Evolutionary conservation across 2,113 vertebrate species (phyloP).

Genomic region (Stigmatopora argus): DNA sequence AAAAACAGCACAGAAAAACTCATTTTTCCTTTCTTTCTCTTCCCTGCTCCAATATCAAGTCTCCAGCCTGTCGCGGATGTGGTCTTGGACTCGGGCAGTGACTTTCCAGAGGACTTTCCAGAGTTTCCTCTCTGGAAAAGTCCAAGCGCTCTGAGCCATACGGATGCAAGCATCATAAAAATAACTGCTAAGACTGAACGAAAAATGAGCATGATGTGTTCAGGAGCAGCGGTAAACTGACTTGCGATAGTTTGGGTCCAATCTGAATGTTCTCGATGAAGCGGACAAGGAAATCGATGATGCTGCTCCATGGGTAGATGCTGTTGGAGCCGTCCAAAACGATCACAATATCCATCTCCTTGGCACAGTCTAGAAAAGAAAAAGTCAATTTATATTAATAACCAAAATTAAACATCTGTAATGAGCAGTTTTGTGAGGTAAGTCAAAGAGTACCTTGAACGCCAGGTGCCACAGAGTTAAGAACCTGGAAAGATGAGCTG

Average conservation of each 20-base stretch:
- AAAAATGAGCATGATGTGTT: constrained; percentile 13
- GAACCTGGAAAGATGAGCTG: constrained; percentile 83
- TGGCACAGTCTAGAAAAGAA: constrained; percentile 78
- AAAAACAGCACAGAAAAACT: constrained; percentile 29
- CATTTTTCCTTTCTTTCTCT: not conserved
- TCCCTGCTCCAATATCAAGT: constrained; percentile 19
- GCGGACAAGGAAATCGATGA: constrained; percentile 77
- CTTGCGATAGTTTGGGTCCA: constrained; percentile 84
- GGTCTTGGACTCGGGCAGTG: constrained; percentile 44
- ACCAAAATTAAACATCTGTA: not conserved
- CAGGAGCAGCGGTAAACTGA: constrained; percentile 41
- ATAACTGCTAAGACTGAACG: constrained; percentile 18
- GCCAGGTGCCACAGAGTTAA: constrained; percentile 80
- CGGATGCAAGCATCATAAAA: constrained; percentile 47
- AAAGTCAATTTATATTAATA: not conserved
- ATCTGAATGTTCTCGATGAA: constrained; percentile 81
- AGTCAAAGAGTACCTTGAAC: constrained; percentile 76
- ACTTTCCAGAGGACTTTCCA: constrained; percentile 63
- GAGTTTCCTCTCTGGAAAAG: constrained; percentile 58
- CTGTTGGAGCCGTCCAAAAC: constrained; percentile 96
- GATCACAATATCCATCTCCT: constrained; percentile 86
- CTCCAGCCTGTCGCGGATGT: constrained; percentile 43
- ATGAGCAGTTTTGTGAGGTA: constrained; percentile 16
- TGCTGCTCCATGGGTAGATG: constrained; percentile 88
- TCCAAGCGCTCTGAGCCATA: constrained; percentile 32